Conservation (phyloP, 2,888 invertebrate genomes). For the Drosophila buzzatii region DNA sequence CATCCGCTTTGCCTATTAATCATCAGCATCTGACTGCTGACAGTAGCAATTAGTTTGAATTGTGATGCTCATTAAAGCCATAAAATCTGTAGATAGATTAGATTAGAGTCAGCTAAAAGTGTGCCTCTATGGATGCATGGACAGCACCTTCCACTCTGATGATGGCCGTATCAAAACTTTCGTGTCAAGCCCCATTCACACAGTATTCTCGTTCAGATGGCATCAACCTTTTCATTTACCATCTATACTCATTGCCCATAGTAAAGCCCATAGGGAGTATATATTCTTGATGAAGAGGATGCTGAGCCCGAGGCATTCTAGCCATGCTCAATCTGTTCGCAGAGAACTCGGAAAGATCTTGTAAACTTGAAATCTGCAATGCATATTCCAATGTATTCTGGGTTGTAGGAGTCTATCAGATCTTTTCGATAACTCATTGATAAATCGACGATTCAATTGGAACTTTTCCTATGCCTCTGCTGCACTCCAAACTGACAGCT, state of each 20-base stretch:
- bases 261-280: too few relatives aligned
- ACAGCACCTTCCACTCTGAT: not conserved
- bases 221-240: not conserved
- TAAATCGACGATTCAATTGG: not conserved
- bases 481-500: not conserved
- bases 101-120: slow-evolving; percentile 13
- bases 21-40: slow-evolving; percentile 17
- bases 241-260: not conserved
- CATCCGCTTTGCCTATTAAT: slow-evolving; percentile 7
- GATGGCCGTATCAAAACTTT: slow-evolving; percentile 25
- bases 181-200: slow-evolving; percentile 43
- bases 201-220: not conserved
- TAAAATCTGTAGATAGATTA: slow-evolving; percentile 4
- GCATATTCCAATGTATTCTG: not conserved
- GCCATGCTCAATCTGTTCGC: too few relatives aligned
- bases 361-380: too few relatives aligned
- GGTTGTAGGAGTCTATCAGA: too few relatives aligned
- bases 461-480: too few relatives aligned
- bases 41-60: slow-evolving; percentile 30
- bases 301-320: too few relatives aligned
- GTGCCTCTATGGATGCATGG: not conserved
- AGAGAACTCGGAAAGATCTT: too few relatives aligned
- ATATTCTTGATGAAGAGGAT: too few relatives aligned
- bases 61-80: slow-evolving; percentile 5
- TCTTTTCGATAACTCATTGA: not conserved